Evolutionary conservation across 2,888 invertebrate species (phyloP).

Genomic region (Drosophila paranaensis): DNA sequence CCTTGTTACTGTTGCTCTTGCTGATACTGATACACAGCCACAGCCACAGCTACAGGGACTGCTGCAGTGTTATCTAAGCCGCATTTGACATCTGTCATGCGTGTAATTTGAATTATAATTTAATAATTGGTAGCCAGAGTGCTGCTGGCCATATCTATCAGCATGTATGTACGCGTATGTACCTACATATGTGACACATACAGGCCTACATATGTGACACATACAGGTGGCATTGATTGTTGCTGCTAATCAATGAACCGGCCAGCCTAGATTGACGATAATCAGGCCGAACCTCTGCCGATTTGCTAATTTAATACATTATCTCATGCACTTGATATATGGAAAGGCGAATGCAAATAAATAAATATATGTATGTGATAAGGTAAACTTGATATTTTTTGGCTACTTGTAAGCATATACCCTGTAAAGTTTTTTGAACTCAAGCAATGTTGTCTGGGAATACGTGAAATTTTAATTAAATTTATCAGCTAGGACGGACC

Average conservation of each 20-base stretch:
- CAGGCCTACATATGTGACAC: background rate
- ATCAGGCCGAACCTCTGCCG: background rate
- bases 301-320: constrained; percentile 4
- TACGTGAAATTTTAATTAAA: constrained; percentile 25
- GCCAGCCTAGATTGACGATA: constrained; percentile 7
- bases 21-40: background rate
- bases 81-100: constrained; percentile 71
- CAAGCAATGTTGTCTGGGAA: background rate
- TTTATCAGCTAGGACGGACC: constrained; percentile 24
- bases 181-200: background rate
- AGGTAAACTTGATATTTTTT: background rate
- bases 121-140: constrained; percentile 50
- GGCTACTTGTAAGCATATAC: background rate
- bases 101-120: constrained; percentile 72
- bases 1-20: background rate
- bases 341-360: background rate
- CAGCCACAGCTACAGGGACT: background rate
- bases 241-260: constrained; percentile 36
- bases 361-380: background rate
- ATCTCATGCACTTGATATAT: background rate
- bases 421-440: background rate
- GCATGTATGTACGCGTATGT: background rate
- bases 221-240: constrained; percentile 14
- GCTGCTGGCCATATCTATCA: constrained; percentile 2
- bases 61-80: constrained; percentile 49